phyloP scores from a whole-genome alignment of 2,113 vertebrate genomes.

The Misgurnus mizolepis region DNA sequence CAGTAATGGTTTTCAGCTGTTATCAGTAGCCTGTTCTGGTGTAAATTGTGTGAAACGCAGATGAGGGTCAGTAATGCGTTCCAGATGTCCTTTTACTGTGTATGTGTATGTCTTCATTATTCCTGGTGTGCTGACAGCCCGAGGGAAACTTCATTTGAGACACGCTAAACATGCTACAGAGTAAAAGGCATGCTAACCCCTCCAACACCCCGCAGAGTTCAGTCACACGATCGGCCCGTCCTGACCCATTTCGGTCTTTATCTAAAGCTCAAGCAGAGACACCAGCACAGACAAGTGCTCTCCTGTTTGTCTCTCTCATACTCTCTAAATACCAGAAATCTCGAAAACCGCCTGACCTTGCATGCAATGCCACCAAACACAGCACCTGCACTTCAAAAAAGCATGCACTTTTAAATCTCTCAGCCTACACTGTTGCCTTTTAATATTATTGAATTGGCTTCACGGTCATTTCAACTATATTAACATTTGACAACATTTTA shows the following conservation, averaged over 20 bases:
- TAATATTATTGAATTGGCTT: too few species aligned
- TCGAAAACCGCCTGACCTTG: too few species aligned
- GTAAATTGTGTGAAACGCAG: conserved; percentile 20
- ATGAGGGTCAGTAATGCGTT: conserved; percentile 21
- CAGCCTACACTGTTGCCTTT: too few species aligned
- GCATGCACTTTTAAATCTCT: too few species aligned
- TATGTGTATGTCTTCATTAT: conserved; percentile 35
- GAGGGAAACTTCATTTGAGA: conserved; percentile 28
- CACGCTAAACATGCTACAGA: conserved; percentile 25
- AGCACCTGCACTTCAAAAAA: too few species aligned
- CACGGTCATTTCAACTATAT: too few species aligned
- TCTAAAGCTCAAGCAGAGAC: neutral
- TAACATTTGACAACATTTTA: too few species aligned
- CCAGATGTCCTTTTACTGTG: conserved; percentile 30
- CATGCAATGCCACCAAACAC: too few species aligned
- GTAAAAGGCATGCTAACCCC: conserved; percentile 10
- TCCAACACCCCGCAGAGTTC: neutral
- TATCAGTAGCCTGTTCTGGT: conserved; percentile 35
- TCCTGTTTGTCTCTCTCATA: too few species aligned
- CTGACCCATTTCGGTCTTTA: neutral
- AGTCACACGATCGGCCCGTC: neutral
- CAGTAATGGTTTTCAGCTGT: conserved; percentile 36
- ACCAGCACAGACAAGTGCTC: neutral
- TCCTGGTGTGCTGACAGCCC: conserved; percentile 27
- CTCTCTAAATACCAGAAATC: too few species aligned